Conservation (phyloP, 2,797 vertebrate species). For the Dipus sagitta region DNA sequence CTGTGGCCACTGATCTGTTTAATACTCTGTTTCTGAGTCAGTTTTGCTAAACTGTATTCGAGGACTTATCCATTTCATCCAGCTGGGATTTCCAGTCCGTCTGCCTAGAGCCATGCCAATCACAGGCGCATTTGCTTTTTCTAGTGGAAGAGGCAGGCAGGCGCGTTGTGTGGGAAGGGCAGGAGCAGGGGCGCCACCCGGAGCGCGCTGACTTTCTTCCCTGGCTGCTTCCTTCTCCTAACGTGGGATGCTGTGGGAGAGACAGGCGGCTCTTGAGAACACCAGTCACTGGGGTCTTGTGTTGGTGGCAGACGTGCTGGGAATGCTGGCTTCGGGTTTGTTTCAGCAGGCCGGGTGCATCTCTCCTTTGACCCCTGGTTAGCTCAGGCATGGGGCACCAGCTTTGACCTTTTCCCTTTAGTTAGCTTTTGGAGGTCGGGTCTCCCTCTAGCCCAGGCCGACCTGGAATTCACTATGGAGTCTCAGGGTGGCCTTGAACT, state of each 20-base stretch:
- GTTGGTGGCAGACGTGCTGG: background rate
- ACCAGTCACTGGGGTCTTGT: background rate
- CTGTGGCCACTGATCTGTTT: background rate
- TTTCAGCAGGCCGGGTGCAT: background rate
- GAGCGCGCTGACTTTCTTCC: background rate
- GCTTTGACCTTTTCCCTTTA: background rate
- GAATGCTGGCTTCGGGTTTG: background rate
- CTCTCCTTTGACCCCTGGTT: background rate
- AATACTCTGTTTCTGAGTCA: slow-evolving; percentile 56
- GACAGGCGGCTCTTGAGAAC: background rate
- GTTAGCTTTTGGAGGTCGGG: too few species aligned
- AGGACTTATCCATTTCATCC: background rate
- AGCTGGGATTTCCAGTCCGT: slow-evolving; percentile 32
- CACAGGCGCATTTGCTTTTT: background rate
- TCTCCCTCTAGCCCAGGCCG: too few species aligned
- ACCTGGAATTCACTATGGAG: too few species aligned
- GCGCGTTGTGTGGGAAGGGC: background rate
- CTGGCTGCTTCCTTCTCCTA: background rate
- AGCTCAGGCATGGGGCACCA: fast-evolving
- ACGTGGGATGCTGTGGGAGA: background rate
- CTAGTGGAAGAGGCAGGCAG: background rate
- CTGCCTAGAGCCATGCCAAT: slow-evolving; percentile 1
- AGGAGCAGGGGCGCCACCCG: background rate
- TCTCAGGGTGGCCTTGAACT: too few species aligned
- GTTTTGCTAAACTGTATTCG: slow-evolving; percentile 3